Percentiles rank a stretch among this genome's conserved stretches.
These are phyloP conservation scores for Eilema sororculum DNA, from an alignment of 2,888 invertebrate species.

Conservation along the genomic window DNA sequence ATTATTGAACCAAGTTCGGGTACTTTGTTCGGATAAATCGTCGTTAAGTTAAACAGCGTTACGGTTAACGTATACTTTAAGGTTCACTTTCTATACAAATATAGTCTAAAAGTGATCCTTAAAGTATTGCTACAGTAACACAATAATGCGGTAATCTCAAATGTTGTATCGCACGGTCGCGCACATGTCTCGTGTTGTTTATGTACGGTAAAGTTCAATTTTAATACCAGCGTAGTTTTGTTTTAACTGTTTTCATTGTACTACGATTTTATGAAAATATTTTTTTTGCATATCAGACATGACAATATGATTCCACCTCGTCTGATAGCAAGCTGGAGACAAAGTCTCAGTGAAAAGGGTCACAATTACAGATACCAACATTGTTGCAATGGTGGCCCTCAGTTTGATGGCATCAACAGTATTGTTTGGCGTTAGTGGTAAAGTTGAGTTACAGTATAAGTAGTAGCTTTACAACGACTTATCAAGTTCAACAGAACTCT, in stretches of 20 bases:
- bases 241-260: constrained; percentile 29
- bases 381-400: too few relatives aligned
- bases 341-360: too few relatives aligned
- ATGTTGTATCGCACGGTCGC: constrained; percentile 11
- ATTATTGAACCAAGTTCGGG: too few relatives aligned
- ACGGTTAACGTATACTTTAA: neutral
- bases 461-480: neutral
- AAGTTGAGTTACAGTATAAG: neutral
- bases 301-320: too few relatives aligned
- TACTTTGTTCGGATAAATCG: too few relatives aligned
- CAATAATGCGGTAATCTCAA: constrained; percentile 21
- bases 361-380: too few relatives aligned
- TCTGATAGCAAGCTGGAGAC: too few relatives aligned
- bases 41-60: neutral
- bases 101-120: neutral
- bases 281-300: too few relatives aligned
- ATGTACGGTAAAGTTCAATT: constrained; percentile 52
- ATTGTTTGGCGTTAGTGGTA: too few relatives aligned
- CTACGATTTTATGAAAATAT: neutral
- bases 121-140: constrained; percentile 14
- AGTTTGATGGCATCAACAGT: too few relatives aligned
- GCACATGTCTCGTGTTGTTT: constrained; percentile 38
- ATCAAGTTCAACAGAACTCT: neutral
- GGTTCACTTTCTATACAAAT: neutral
- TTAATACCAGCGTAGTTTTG: constrained; percentile 45